phyloP scores from a whole-genome alignment of 1,140 invertebrate genomes.

The Brachionus manjavacas region DNA sequence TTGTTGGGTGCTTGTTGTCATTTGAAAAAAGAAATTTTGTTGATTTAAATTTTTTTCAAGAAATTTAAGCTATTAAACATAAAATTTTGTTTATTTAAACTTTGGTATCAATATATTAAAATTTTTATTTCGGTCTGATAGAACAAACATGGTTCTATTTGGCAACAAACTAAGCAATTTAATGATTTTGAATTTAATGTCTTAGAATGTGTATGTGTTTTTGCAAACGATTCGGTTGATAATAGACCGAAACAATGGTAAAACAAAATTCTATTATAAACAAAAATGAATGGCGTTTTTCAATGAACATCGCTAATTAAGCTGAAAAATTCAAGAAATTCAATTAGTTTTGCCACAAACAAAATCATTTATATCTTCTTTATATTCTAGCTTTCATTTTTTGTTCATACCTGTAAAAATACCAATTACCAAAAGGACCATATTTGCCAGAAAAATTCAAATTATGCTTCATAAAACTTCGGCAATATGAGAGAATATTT shows the following conservation, averaged over 20 bases:
- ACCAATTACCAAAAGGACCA: conserved; percentile 1
- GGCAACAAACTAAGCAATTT: neutral
- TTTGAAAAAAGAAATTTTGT: neutral
- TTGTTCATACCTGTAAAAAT: conserved; percentile 21
- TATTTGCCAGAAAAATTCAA: conserved; percentile 6
- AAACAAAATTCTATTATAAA: neutral
- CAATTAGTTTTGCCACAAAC: conserved; percentile 3
- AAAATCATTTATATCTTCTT: conserved; percentile 11
- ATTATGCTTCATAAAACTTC: conserved; percentile 22
- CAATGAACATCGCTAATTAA: neutral
- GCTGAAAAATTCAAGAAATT: conserved; percentile 33
- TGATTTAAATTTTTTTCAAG: neutral
- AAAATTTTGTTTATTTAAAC: neutral
- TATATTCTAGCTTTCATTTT: neutral
- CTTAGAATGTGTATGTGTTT: conserved; percentile 1
- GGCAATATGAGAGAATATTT: neutral
- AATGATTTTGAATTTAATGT: conserved; percentile 6
- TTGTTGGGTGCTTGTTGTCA: conserved; percentile 5
- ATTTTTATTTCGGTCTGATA: neutral
- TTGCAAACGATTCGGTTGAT: neutral
- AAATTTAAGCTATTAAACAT: neutral
- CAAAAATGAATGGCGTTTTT: neutral
- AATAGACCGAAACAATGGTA: neutral
- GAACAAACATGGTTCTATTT: neutral
- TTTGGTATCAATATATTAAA: neutral